Base-by-base conservation (phyloP, 1,140 invertebrate species). In the Drosophila ogumai region DNA sequence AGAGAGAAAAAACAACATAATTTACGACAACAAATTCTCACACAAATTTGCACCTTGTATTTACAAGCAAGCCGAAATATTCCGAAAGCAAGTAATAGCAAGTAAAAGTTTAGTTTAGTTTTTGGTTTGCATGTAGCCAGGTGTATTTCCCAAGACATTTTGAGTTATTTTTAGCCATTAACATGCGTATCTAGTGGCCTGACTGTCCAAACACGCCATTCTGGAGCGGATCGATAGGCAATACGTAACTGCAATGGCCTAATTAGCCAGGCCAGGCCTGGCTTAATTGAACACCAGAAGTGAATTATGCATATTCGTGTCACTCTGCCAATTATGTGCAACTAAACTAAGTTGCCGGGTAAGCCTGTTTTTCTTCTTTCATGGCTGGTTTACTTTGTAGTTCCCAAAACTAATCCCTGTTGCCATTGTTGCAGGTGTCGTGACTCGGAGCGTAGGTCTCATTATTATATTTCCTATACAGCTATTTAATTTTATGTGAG, bases 351-450 rank as follows among this genome's bases (percentile, higher is more conserved):
- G 41, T 22, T 64, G 41, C 47, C 15, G 7, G 13, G 17, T 25
- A 19, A 44, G 47, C 3, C 19, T n/a, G 22, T 19, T 19, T 61
- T 63, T 43, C 49, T 38, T 31, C 25, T 56, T 50, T 10, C 56
- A 34, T 22, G 19, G 36, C 12, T 72, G 36, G 41, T 31, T 32
- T 10, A 54, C 3, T 31, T 72, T 38, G 50, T 63, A 52, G 50
- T 82, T 74, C 68, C 54, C 46, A 73, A 84, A 75, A 64, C 57
- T 63, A 76, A 73, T 38, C 15, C 49, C 36, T 69, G 74, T 56
- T 63, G 74, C 74, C 60, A 81, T 85, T 85, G 82, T 84, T 71
- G 60, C 15, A 55, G 64, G 15, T 76, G 52, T 60, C 66, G 63
- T 56, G 52, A 44, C 60, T 55, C 13, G 22, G 25, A 43, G 50